Evolutionary conservation across 2,113 vertebrate genomes (phyloP).

Genomic region (Takifugu flavidus): DNA sequence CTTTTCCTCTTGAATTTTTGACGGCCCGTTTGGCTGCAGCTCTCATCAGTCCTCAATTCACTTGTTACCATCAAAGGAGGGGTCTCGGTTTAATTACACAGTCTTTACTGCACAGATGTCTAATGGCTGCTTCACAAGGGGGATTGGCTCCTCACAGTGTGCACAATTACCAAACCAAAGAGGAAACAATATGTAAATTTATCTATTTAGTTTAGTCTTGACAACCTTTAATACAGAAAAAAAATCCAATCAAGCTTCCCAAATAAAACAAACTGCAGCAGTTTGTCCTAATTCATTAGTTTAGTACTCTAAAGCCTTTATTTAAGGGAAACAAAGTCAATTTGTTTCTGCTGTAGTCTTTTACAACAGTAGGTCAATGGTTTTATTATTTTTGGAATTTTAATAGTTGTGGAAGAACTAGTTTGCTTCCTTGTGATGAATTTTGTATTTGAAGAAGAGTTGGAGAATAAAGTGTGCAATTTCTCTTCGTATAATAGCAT

Average conservation of each 20-base stretch:
- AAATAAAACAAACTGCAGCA: constrained; percentile 6
- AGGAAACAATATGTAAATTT: constrained; percentile 16
- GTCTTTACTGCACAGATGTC: constrained; percentile 24
- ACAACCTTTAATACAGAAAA: constrained; percentile 3
- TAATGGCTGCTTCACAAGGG: constrained; percentile 10
- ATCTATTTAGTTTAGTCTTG: constrained; percentile 22
- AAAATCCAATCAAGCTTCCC: constrained; percentile 7
- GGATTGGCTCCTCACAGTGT: background rate
- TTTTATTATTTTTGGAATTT: too few species aligned
- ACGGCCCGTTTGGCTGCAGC: background rate
- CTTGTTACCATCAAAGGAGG: constrained; percentile 10
- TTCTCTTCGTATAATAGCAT: too few species aligned
- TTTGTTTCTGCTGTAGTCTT: background rate
- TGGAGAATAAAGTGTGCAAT: too few species aligned
- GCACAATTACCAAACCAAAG: constrained; percentile 25
- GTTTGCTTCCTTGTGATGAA: too few species aligned
- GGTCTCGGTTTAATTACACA: constrained; percentile 14
- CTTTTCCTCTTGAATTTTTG: too few species aligned
- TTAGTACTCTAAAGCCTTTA: background rate
- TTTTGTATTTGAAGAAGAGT: too few species aligned
- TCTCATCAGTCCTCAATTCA: constrained; percentile 9
- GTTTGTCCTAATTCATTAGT: constrained; percentile 9
- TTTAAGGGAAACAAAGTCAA: background rate
- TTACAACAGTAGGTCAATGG: background rate
- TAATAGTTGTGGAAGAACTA: too few species aligned